Evolutionary conservation across 2,888 invertebrate species (phyloP), one percentile per base, ranked within the genome.

Genomic region (Mythimna ferrago): DNA sequence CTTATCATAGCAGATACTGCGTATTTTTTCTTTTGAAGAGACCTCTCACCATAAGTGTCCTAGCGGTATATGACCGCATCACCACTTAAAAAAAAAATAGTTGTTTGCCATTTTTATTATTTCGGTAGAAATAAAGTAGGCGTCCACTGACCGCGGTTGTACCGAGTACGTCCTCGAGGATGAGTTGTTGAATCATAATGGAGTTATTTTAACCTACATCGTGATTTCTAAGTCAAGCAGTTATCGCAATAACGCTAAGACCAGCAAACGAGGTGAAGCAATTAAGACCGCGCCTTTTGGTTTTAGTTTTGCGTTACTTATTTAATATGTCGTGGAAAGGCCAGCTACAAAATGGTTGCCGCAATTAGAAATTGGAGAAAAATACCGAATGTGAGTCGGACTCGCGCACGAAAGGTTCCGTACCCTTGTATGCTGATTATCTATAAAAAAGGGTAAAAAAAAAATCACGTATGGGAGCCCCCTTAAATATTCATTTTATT

Each of bases 131-230:
- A 21, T 51, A 7, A 44, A 35, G 58, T 66, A 67, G 76, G 76
- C 66, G 53, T 66, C n/a, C 53, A 67, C 35, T 73, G n/a, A n/a
- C n/a, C 60, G 44, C 16, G 44, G 41, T 53, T n/a, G 21, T n/a
- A 16, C n/a, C 58, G 19, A 60, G 77, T 77, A 74, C 60, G 66
- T 68, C 53, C n/a, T 77, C 44, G 44, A 73, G 53, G 32, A 72
- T 41, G n/a, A 54, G 38, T 64, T 35, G 60, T 64, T 63, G 51
- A 63, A 63, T 69, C 26, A 21, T 60, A 78, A 54, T 21, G 19
- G 71, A 14, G 21, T 60, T 71, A 56, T 35, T 78, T 21, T 51
- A 64, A 71, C 75, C 75, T 70, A 69, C 61, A 77, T 76, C 41
- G 19, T 51, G 11, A 77, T 76, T 48, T 56, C 51, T 54, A 76